Conservation (phyloP, 2,888 invertebrate genomes). For the Rhorus exstirpatorius region DNA sequence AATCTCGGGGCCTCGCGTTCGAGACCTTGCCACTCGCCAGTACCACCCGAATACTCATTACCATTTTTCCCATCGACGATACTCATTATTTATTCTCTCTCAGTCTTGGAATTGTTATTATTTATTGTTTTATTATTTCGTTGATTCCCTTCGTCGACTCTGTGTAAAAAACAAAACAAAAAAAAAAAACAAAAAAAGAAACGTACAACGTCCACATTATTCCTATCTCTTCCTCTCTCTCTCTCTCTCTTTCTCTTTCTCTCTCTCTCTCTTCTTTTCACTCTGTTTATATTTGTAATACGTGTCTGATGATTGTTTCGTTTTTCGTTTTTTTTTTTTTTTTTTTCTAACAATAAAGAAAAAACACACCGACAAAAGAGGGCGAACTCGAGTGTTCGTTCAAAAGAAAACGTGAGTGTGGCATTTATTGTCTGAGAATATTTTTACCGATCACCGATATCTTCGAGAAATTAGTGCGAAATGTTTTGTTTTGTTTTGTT, state of each 20-base stretch:
- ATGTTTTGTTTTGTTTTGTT: neutral
- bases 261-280: neutral
- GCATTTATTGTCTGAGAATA: slow-evolving; percentile 13
- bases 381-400: slow-evolving; percentile 76
- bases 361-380: slow-evolving; percentile 64
- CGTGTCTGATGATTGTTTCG: slow-evolving; percentile 46
- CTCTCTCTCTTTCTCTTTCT: neutral
- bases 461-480: neutral
- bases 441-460: neutral
- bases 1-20: slow-evolving; percentile 29
- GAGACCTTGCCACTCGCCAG: slow-evolving; percentile 61
- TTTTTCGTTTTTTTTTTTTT: too few species aligned
- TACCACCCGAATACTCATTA: slow-evolving; percentile 67
- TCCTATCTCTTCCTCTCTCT: too few species aligned
- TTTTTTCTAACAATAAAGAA: too few species aligned
- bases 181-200: slow-evolving; percentile 15
- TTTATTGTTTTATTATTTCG: slow-evolving; percentile 53
- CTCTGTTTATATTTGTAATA: slow-evolving; percentile 56
- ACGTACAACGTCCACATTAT: too few species aligned
- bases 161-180: slow-evolving; percentile 3
- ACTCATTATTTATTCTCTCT: slow-evolving; percentile 54
- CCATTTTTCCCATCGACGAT: slow-evolving; percentile 41
- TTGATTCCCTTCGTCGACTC: slow-evolving; percentile 12
- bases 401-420: slow-evolving; percentile 76
- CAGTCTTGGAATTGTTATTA: slow-evolving; percentile 55